A percentile compares a stretch with the other conserved stretches of the same genome.
phyloP scores from a whole-genome alignment of 2,888 invertebrate genomes.

The Abrostola triplasia region DNA sequence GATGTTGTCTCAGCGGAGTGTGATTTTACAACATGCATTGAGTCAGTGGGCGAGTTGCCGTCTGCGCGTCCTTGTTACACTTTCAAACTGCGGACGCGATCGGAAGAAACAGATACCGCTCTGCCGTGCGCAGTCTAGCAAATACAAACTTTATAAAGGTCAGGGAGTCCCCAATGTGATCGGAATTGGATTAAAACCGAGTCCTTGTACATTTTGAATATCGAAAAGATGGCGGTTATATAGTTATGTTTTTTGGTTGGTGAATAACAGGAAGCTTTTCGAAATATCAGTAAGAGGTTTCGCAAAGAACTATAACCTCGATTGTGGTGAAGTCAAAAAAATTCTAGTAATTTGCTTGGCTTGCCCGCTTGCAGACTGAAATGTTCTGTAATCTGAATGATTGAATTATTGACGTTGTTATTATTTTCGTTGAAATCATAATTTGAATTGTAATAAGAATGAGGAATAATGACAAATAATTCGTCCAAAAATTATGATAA shows the following conservation, averaged over 20 bases:
- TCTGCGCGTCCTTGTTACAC: conserved; percentile 39
- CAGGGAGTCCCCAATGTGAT: conserved; percentile 19
- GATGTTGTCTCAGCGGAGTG: conserved; percentile 2
- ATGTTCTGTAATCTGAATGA: too few relatives aligned
- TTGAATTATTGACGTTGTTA: too few relatives aligned
- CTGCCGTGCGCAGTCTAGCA: conserved; percentile 16
- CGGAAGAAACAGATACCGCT: conserved; percentile 27
- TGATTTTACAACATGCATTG: conserved; percentile 23
- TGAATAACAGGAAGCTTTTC: too few relatives aligned
- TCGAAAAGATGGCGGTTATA: conserved; percentile 5
- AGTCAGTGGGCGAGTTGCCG: conserved; percentile 15
- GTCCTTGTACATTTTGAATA: conserved; percentile 17
- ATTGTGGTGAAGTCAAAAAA: too few relatives aligned
- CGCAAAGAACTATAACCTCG: too few relatives aligned
- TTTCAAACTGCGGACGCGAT: conserved; percentile 27
- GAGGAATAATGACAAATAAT: too few relatives aligned
- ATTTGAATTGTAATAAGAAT: too few relatives aligned
- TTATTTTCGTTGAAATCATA: too few relatives aligned
- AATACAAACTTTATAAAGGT: conserved; percentile 41
- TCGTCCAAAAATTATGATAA: too few relatives aligned
- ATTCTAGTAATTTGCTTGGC: too few relatives aligned
- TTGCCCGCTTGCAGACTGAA: too few relatives aligned
- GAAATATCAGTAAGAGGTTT: too few relatives aligned
- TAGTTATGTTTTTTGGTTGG: not conserved
- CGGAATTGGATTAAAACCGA: conserved; percentile 24